Evolutionary conservation across 1,140 invertebrate genomes (phyloP).

Genomic region (Pollicipes pollicipes): DNA sequence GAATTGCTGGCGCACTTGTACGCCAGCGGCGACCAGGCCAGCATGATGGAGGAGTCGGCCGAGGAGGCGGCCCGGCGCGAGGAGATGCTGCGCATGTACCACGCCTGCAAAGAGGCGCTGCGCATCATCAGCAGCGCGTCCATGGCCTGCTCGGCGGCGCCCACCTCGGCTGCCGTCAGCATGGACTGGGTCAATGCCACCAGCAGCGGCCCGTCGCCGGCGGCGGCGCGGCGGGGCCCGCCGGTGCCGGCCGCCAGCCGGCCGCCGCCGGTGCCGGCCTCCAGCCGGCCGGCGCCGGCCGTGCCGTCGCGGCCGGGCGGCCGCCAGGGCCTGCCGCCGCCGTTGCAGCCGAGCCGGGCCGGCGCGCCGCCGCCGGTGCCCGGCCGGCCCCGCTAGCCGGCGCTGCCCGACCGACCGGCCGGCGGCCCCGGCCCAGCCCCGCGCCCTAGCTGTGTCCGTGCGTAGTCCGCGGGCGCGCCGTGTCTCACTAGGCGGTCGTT

Average conservation of each 20-base stretch:
- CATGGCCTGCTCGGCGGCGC: slow-evolving; percentile 41
- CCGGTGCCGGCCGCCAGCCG: background rate
- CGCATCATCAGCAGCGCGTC: slow-evolving; percentile 95
- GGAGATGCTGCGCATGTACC: slow-evolving; percentile 97
- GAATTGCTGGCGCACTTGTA: slow-evolving; percentile 93
- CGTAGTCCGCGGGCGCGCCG: too few species aligned
- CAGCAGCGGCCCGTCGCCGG: background rate
- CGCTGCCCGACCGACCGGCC: too few species aligned
- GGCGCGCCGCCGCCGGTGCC: slow-evolving; percentile 3
- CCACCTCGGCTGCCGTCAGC: slow-evolving; percentile 2
- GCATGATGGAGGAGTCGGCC: slow-evolving; percentile 98
- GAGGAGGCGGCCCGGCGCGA: slow-evolving; percentile 92
- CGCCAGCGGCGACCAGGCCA: slow-evolving; percentile 82
- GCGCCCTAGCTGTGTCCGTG: too few species aligned
- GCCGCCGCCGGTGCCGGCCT: slow-evolving; percentile 1
- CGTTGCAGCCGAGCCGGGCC: background rate
- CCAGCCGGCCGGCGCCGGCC: background rate
- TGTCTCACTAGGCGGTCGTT: too few species aligned
- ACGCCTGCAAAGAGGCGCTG: slow-evolving; percentile 97
- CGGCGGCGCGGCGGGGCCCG: background rate
- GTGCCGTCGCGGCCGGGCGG: background rate
- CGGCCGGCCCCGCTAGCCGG: background rate
- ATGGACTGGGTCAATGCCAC: background rate
- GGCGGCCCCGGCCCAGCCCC: background rate
- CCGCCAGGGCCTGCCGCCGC: background rate